A percentile compares a stretch with the other conserved stretches of the same genome.
phyloP scores from a whole-genome alignment of 2,113 vertebrate species.

The Eretmochelys imbricata region DNA sequence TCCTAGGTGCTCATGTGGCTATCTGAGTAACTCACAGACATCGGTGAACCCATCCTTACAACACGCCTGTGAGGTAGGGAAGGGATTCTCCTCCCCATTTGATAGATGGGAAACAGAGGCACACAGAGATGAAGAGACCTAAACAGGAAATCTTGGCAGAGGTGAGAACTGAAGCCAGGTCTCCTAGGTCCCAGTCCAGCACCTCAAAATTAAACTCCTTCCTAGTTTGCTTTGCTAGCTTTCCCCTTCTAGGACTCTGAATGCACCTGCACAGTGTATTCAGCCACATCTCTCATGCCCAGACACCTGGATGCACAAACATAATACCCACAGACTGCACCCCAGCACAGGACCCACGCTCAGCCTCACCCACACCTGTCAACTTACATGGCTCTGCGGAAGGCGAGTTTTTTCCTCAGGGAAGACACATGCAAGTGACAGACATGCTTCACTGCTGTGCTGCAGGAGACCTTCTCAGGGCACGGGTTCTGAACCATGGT shows the following conservation, averaged over 20 bases:
- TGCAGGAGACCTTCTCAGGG: constrained; percentile 30
- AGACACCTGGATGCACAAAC: background rate
- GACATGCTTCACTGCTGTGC: constrained; percentile 48
- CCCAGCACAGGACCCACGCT: background rate
- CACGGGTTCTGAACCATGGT: constrained; percentile 70
- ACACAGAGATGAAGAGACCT: background rate
- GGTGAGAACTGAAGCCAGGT: background rate
- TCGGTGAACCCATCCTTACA: background rate
- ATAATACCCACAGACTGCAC: background rate
- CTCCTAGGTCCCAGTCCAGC: background rate
- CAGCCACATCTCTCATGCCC: fast-evolving
- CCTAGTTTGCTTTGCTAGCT: background rate
- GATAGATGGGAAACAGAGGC: background rate
- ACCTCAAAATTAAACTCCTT: background rate
- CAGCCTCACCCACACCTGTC: fast-evolving
- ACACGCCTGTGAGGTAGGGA: background rate
- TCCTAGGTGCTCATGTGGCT: background rate
- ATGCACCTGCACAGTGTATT: fast-evolving
- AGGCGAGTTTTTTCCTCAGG: constrained; percentile 78
- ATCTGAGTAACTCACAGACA: background rate
- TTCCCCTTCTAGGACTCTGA: background rate
- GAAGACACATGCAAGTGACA: constrained; percentile 64
- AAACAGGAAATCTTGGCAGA: background rate
- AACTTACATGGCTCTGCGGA: constrained; percentile 74
- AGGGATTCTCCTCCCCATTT: background rate